Conservation (phyloP, 2,888 invertebrate genomes). For the Bellardia pandia region DNA sequence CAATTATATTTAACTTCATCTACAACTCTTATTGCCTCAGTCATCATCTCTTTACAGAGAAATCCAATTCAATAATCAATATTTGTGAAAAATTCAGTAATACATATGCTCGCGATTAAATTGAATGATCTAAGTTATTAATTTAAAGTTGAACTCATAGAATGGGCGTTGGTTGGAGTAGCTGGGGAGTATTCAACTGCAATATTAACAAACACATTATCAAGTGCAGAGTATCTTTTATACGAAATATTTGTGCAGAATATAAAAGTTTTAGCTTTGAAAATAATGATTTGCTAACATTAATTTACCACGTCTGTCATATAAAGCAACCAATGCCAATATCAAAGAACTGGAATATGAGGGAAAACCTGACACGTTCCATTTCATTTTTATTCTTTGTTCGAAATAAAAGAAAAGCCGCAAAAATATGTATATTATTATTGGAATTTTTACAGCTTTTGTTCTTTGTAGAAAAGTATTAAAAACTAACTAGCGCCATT, state of each 20-base stretch:
- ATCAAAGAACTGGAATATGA: background rate
- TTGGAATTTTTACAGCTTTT: conserved; percentile 40
- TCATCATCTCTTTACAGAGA: too few species aligned
- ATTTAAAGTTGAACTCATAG: too few species aligned
- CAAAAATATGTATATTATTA: conserved; percentile 29
- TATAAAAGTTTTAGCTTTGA: background rate
- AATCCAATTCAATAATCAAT: too few species aligned
- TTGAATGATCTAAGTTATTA: too few species aligned
- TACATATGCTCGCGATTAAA: too few species aligned
- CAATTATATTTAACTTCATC: too few species aligned
- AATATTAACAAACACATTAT: background rate
- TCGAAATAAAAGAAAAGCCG: conserved; percentile 53
- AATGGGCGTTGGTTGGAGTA: too few species aligned
- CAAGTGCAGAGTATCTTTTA: background rate
- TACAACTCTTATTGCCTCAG: too few species aligned
- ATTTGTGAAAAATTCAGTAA: too few species aligned
- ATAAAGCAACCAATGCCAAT: background rate
- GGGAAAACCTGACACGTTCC: conserved; percentile 51
- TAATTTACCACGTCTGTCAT: background rate
- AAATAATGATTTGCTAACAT: conserved; percentile 5
- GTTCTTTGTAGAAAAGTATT: background rate
- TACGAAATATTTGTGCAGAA: background rate
- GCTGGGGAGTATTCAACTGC: too few species aligned
- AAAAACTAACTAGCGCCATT: conserved; percentile 47
- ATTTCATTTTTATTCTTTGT: conserved; percentile 23